These are phyloP conservation scores for Zosterops borbonicus DNA, from an alignment of 2,113 vertebrate genomes.

Conservation along the genomic window DNA sequence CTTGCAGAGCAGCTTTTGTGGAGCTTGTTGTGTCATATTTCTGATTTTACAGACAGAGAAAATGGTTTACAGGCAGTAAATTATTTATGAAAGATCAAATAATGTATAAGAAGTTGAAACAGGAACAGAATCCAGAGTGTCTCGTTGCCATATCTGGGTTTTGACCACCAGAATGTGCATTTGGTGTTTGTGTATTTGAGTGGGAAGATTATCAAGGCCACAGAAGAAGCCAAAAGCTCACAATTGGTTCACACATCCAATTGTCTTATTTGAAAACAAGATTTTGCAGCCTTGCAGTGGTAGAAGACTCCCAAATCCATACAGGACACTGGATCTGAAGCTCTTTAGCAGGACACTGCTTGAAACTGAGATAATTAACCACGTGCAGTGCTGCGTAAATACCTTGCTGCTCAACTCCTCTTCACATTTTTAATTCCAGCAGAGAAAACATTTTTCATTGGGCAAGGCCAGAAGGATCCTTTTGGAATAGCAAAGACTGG, in stretches of 20 bases:
- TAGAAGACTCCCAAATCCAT: neutral
- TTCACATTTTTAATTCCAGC: neutral
- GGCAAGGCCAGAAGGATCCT: neutral
- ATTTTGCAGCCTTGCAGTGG: neutral
- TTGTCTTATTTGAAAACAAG: neutral
- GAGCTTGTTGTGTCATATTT: neutral
- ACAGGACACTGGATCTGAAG: neutral
- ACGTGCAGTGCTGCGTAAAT: neutral
- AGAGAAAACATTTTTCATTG: neutral
- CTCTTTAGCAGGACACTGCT: neutral
- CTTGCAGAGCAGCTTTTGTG: neutral
- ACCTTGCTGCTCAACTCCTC: neutral
- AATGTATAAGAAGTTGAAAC: neutral
- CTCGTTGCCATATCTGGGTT: rapidly evolving
- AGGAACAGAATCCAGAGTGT: neutral
- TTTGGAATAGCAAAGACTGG: neutral
- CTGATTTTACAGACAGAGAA: neutral
- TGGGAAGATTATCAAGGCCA: neutral
- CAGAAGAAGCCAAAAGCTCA: neutral
- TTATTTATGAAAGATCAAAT: neutral
- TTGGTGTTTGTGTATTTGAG: neutral
- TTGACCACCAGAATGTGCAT: neutral
- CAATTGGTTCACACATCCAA: neutral
- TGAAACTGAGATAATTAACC: neutral
- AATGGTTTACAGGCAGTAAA: neutral